Evolutionary conservation across 2,797 vertebrate species (phyloP).

Genomic region (Sebastes reedi): DNA sequence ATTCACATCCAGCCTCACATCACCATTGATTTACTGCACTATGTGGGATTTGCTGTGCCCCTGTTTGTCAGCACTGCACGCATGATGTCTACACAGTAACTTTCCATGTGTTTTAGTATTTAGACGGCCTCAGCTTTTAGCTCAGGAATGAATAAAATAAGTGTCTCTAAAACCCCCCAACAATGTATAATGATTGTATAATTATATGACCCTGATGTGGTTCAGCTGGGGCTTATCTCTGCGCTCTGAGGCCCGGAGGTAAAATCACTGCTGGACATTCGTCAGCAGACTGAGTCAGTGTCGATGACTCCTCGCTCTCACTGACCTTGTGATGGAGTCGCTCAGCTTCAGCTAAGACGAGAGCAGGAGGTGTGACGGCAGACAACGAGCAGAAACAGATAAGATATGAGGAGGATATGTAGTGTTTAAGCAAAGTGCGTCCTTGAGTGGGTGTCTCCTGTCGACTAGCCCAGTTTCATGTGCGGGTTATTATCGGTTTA

Average conservation of each 20-base stretch:
- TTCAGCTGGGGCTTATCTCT: not conserved
- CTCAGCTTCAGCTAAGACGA: not conserved
- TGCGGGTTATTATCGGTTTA: not conserved
- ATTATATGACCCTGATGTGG: not conserved
- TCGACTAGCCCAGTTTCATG: conserved; percentile 41
- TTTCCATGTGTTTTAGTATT: not conserved
- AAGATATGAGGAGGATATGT: not conserved
- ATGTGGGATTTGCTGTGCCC: not conserved
- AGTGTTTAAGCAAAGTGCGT: not conserved
- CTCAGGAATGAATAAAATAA: not conserved
- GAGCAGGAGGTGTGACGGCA: not conserved
- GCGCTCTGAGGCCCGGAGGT: not conserved
- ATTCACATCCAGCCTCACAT: conserved; percentile 13
- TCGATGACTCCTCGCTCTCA: not conserved
- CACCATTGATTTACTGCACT: conserved; percentile 50
- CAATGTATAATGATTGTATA: not conserved
- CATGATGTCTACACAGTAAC: not conserved
- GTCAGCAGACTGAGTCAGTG: not conserved
- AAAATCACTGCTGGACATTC: not conserved
- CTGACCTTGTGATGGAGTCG: not conserved
- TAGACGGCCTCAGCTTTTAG: not conserved
- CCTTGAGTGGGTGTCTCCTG: conserved; percentile 37
- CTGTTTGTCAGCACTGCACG: not conserved
- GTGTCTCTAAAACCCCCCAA: not conserved
- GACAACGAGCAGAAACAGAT: not conserved